A percentile compares a stretch with the other conserved stretches of the same genome.
These are phyloP conservation scores for Eristalis intricaria DNA, from an alignment of 2,888 invertebrate species.

Conservation along the genomic window DNA sequence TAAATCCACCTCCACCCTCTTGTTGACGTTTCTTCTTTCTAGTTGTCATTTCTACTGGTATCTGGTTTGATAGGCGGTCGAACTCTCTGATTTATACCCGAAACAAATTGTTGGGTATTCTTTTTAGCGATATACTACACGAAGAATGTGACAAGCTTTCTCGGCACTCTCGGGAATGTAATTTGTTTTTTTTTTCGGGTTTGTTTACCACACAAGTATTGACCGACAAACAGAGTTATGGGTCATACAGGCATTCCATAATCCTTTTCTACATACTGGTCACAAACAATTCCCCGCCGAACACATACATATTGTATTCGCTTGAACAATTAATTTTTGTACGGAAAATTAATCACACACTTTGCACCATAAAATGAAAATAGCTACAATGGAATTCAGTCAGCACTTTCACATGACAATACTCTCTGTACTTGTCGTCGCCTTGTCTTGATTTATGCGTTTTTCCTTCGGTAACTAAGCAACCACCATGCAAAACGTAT, in stretches of 20 bases:
- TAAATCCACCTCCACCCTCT: constrained; percentile 86
- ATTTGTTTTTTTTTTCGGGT: constrained; percentile 17
- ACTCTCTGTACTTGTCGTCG: constrained; percentile 42
- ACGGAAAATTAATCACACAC: constrained; percentile 46
- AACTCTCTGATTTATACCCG: background rate
- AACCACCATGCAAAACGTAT: constrained; percentile 47
- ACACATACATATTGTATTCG: constrained; percentile 45
- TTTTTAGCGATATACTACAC: background rate
- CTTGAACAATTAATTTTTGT: constrained; percentile 8
- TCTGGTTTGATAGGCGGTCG: background rate
- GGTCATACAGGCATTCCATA: constrained; percentile 45
- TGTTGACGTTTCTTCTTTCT: constrained; percentile 87
- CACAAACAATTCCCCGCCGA: constrained; percentile 21
- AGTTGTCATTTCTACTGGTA: constrained; percentile 83
- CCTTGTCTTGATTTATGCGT: constrained; percentile 47
- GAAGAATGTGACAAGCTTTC: background rate
- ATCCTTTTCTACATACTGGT: constrained; percentile 46
- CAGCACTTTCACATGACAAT: constrained; percentile 65
- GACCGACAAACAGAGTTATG: constrained; percentile 18
- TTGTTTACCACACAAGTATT: constrained; percentile 37
- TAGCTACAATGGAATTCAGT: constrained; percentile 67
- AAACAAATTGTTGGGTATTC: background rate
- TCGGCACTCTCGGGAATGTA: background rate
- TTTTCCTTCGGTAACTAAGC: constrained; percentile 58
- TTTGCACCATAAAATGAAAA: constrained; percentile 62